Percentiles rank a stretch among this genome's conserved stretches.
phyloP scores from a whole-genome alignment of 2,888 invertebrate species.

The Machimus atricapillus region DNA sequence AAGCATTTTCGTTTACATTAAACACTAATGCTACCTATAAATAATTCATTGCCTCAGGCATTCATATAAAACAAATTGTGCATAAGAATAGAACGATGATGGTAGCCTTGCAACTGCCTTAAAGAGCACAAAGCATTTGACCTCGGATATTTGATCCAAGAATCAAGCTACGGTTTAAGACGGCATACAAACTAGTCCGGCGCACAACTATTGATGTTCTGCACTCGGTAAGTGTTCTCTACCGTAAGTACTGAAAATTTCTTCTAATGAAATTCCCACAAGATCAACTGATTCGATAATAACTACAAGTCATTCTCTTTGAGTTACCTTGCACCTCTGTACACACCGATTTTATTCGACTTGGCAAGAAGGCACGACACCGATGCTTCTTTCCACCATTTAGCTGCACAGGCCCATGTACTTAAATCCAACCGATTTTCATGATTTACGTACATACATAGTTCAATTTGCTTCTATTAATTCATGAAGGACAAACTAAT shows the following conservation, averaged over 20 bases:
- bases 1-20: not conserved
- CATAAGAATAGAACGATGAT: slow-evolving; percentile 43
- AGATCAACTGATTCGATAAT: slow-evolving; percentile 41
- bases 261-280: slow-evolving; percentile 39
- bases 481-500: not conserved
- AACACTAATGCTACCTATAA: not conserved
- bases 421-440: not conserved
- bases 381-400: not conserved
- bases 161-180: not conserved
- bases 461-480: not conserved
- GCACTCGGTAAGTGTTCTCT: not conserved
- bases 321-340: slow-evolving; percentile 13
- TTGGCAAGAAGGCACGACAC: not conserved
- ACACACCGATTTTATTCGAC: not conserved
- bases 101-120: slow-evolving; percentile 45
- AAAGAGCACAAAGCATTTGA: slow-evolving; percentile 45
- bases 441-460: not conserved
- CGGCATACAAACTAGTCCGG: slow-evolving; percentile 4
- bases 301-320: slow-evolving; percentile 18
- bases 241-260: slow-evolving; percentile 9
- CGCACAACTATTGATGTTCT: not conserved
- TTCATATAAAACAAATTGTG: slow-evolving; percentile 4
- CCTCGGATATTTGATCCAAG: slow-evolving; percentile 40
- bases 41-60: slow-evolving; percentile 2
- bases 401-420: not conserved